A percentile compares a stretch with the other conserved stretches of the same genome.
Evolutionary conservation across 2,113 vertebrate species (phyloP).

Genomic region (Piaya cayana): DNA sequence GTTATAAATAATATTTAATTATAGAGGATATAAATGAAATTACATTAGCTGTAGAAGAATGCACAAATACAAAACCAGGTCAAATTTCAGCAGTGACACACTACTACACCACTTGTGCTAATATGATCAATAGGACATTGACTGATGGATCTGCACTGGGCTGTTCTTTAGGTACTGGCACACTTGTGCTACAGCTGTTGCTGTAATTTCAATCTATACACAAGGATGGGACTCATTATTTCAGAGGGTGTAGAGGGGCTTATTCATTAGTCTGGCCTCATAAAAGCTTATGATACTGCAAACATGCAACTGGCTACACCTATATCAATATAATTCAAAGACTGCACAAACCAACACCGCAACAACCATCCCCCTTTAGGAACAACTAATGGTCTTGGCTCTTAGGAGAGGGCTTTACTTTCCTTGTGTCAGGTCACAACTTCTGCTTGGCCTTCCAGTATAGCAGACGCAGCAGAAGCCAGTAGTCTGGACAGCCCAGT

Average conservation of each 20-base stretch:
- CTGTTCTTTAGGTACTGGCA: not conserved
- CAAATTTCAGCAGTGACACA: not conserved
- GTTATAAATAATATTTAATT: not conserved
- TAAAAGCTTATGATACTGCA: conserved; percentile 14
- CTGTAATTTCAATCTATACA: not conserved
- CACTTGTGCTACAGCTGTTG: not conserved
- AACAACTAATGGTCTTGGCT: not conserved
- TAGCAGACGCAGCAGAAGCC: not conserved
- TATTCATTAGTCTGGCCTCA: conserved; percentile 10
- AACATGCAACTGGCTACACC: not conserved
- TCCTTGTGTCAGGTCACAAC: not conserved
- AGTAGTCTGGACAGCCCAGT: too few relatives aligned
- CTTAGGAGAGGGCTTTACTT: not conserved
- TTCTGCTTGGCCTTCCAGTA: not conserved
- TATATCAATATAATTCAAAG: conserved; percentile 25
- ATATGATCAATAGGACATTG: conserved; percentile 7
- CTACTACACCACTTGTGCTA: not conserved
- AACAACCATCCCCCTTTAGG: not conserved
- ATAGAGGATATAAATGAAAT: not conserved
- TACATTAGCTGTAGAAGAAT: not conserved
- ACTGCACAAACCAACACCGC: not conserved
- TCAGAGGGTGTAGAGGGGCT: not conserved
- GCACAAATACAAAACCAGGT: not conserved
- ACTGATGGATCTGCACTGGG: not conserved
- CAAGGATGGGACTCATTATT: not conserved